Conservation (phyloP, 2,113 vertebrate species). For the Siphamia tubifer region DNA sequence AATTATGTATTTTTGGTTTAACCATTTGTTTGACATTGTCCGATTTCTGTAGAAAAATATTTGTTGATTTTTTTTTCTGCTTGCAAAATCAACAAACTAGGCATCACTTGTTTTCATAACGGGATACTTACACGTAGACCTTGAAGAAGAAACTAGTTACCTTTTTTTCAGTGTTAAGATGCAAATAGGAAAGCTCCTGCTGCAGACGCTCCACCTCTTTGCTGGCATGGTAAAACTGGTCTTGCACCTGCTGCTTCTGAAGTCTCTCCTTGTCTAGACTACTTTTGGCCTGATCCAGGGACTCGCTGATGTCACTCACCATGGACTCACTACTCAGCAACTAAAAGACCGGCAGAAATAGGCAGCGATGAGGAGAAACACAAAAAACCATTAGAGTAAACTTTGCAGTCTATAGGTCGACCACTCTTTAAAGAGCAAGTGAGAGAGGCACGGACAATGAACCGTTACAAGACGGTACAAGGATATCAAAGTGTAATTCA, state of each 20-base stretch:
- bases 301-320: conserved; percentile 53
- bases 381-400: background rate
- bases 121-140: background rate
- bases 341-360: conserved; percentile 38
- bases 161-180: conserved; percentile 62
- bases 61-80: too few relatives aligned
- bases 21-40: conserved; percentile 3
- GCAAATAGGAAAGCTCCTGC: conserved; percentile 47
- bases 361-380: background rate
- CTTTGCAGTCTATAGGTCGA: background rate
- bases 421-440: background rate
- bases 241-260: conserved; percentile 67
- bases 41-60: conserved; percentile 1
- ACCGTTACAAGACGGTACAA: background rate
- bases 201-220: conserved; percentile 59
- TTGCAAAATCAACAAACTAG: background rate
- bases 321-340: conserved; percentile 49
- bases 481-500: conserved; percentile 33
- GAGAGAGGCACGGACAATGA: conserved; percentile 12
- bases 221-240: conserved; percentile 63
- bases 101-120: background rate
- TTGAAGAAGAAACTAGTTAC: conserved; percentile 53
- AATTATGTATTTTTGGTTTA: conserved; percentile 15
- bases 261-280: conserved; percentile 58
- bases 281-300: conserved; percentile 50